phyloP scores from a whole-genome alignment of 2,797 vertebrate genomes.

The Spinus olivaceus region DNA sequence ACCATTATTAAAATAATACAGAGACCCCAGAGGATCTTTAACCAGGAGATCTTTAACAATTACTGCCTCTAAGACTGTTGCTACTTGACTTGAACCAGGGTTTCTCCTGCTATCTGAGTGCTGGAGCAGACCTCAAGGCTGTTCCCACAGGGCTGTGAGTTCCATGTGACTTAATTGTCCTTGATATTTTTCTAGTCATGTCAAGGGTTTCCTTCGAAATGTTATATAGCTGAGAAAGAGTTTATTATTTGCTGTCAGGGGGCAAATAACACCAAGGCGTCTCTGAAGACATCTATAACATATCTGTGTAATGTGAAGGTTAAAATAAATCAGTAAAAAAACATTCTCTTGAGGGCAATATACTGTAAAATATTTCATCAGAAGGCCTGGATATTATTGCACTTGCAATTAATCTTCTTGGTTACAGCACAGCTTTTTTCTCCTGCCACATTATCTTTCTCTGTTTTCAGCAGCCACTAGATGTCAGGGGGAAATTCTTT shows the following conservation, averaged over 20 bases:
- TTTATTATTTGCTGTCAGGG: constrained; percentile 56
- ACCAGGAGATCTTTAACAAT: constrained; percentile 15
- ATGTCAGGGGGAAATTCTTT: constrained; percentile 3
- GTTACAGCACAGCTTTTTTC: not conserved
- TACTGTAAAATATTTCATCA: constrained; percentile 64
- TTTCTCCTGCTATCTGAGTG: constrained; percentile 19
- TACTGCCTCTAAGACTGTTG: constrained; percentile 33
- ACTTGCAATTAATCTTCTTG: constrained; percentile 61
- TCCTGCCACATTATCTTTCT: not conserved
- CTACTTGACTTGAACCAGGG: constrained; percentile 23
- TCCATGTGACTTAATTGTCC: constrained; percentile 44
- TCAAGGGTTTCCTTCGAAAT: constrained; percentile 45
- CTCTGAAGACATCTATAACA: constrained; percentile 18
- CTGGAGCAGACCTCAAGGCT: not conserved
- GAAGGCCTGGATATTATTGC: constrained; percentile 52
- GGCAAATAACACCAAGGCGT: constrained; percentile 35
- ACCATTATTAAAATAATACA: constrained; percentile 43
- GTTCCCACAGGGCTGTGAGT: not conserved
- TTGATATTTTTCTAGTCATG: not conserved
- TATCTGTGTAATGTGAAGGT: constrained; percentile 40
- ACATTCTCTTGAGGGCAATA: constrained; percentile 49
- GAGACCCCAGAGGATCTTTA: constrained; percentile 18
- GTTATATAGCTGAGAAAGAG: constrained; percentile 41
- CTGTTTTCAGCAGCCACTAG: not conserved
- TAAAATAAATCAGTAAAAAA: constrained; percentile 66